Evolutionary conservation across 2,797 vertebrate genomes (phyloP).

Genomic region (Melanotaenia nigrans): DNA sequence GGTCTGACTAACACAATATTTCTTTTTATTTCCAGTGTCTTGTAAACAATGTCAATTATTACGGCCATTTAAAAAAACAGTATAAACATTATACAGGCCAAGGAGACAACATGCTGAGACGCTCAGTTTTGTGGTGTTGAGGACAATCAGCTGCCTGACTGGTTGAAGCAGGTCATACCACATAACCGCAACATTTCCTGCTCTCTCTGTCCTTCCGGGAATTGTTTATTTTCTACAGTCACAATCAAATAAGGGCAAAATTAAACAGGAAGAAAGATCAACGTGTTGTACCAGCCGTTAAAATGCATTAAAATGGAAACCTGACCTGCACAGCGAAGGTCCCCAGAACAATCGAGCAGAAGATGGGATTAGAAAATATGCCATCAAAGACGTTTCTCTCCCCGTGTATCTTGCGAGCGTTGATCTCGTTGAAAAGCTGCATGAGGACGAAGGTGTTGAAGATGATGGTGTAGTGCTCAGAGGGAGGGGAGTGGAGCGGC

Average conservation of each 20-base stretch:
- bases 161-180: background rate
- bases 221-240: background rate
- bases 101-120: too few species aligned
- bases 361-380: slow-evolving; percentile 89
- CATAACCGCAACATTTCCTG: background rate
- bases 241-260: background rate
- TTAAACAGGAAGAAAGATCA: background rate
- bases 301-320: background rate
- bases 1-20: background rate
- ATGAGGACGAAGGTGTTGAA: slow-evolving; percentile 93
- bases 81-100: background rate
- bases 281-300: background rate
- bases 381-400: slow-evolving; percentile 90
- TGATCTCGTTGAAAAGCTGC: slow-evolving; percentile 92
- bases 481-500: slow-evolving; percentile 89
- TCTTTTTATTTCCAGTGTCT: background rate
- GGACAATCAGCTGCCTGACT: background rate
- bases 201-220: background rate
- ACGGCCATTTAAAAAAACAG: background rate
- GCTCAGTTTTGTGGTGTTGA: background rate
- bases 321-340: slow-evolving; percentile 87
- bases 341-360: slow-evolving; percentile 89
- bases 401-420: slow-evolving; percentile 90
- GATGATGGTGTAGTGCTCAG: slow-evolving; percentile 93
- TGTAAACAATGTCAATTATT: background rate